Evolutionary conservation across 1,140 invertebrate species (phyloP), one percentile per base, ranked within the genome.

Genomic region (Hyles vespertilio): DNA sequence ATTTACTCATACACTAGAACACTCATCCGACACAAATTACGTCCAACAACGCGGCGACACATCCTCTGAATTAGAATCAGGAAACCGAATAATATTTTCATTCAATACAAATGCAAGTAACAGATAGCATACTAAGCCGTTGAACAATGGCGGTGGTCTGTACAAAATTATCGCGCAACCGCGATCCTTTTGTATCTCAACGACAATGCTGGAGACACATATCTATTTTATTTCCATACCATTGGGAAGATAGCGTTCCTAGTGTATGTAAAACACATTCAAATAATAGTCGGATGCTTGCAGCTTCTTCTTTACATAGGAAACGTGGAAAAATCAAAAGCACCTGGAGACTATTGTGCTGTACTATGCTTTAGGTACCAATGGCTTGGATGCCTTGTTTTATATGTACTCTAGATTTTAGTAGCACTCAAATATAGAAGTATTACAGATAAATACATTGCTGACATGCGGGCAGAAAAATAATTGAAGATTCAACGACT

Each of bases 251-350:
- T 76, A 74, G 61, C 64, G 58, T 50, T 69, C 47, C 64, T 70
- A 63, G 69, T 72, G 59, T 77, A 78, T 76, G 77, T 75, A 74
- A 73, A 75, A 70, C 59, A 76, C 63, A 75, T 75, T 79, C 65
- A 72, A 79, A 76, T 74, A 70, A 65, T 63, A 67, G 44, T 44
- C 32, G 32, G 47, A 48, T 12, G 47, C 3, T 46, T 8, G 44
- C 10, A 10, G 10, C n/a, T 48, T n/a, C 5, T 11, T 6, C 47
- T 40, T 40, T 40, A 8, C 36, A 8, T 40, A 40, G 36, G 36
- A 22, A 22, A 22, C 22, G 22, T 22, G 22, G 56, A 48, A 48
- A 48, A 22, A n/a, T 48, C 12, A 7, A 36, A 10, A 43, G 51
- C 51, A 52, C 40, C 40, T 12, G 40, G 36, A 11, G 51, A 10